phyloP scores from a whole-genome alignment of 2,888 invertebrate species.

The Agriopis leucophaearia region DNA sequence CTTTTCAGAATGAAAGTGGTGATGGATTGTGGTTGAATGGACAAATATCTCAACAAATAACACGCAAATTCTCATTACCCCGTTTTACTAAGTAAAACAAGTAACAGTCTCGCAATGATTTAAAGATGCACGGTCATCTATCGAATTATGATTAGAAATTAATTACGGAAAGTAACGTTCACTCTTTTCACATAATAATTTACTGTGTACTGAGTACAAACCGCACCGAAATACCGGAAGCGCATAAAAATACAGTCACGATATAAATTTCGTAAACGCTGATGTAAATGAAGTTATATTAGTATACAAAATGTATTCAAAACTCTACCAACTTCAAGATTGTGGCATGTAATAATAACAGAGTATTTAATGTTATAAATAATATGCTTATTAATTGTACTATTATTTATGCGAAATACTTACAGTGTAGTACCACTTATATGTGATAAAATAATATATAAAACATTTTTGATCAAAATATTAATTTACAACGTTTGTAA shows the following conservation, averaged over 20 bases:
- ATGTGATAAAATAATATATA: constrained; percentile 29
- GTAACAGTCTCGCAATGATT: too few relatives aligned
- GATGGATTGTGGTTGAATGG: too few relatives aligned
- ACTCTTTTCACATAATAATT: too few relatives aligned
- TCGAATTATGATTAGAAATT: too few relatives aligned
- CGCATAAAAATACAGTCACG: background rate
- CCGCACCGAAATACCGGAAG: background rate
- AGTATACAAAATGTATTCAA: background rate
- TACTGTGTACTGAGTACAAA: background rate
- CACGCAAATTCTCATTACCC: too few relatives aligned
- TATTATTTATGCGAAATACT: constrained; percentile 10
- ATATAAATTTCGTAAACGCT: background rate
- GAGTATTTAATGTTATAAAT: constrained; percentile 8
- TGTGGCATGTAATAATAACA: constrained; percentile 5
- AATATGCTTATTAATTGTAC: constrained; percentile 2
- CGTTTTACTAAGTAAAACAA: too few relatives aligned
- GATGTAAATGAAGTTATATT: background rate
- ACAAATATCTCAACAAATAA: too few relatives aligned
- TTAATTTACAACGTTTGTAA: constrained; percentile 32
- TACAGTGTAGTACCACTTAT: constrained; percentile 2
- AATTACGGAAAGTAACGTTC: too few relatives aligned
- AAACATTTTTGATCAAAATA: constrained; percentile 26
- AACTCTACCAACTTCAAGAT: background rate
- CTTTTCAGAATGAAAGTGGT: too few relatives aligned
- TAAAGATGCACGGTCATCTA: too few relatives aligned